Percentiles rank a stretch among this genome's conserved stretches.
These are phyloP conservation scores for Ormyrus rosae DNA, from an alignment of 2,888 invertebrate species.

Conservation along the genomic window DNA sequence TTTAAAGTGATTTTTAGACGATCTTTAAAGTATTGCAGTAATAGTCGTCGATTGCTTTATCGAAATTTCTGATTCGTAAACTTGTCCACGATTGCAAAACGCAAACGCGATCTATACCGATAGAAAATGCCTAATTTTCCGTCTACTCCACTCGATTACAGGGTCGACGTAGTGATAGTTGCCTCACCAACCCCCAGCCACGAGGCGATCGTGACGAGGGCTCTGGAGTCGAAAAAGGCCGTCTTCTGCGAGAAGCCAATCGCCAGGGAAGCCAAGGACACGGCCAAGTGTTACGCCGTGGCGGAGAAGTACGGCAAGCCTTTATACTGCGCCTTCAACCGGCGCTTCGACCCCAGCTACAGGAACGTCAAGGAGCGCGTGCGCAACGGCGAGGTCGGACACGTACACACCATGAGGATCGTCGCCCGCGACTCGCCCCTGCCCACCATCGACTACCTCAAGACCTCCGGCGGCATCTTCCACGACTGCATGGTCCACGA, in stretches of 20 bases:
- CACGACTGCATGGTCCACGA: constrained; percentile 85
- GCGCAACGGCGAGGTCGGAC: constrained; percentile 79
- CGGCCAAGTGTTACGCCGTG: constrained; percentile 79
- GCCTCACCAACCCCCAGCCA: constrained; percentile 81
- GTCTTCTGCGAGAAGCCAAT: constrained; percentile 85
- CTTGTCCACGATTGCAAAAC: too few species aligned
- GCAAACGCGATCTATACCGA: too few species aligned
- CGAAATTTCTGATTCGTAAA: too few species aligned
- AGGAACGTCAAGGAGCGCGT: constrained; percentile 77
- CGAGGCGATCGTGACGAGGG: constrained; percentile 78
- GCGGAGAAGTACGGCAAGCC: constrained; percentile 78
- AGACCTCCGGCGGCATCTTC: constrained; percentile 82
- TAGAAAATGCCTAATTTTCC: too few species aligned
- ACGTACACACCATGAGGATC: constrained; percentile 81
- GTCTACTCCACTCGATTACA: constrained; percentile 58
- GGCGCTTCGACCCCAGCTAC: constrained; percentile 82
- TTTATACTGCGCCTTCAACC: constrained; percentile 82
- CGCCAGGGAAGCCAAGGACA: constrained; percentile 78
- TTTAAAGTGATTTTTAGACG: too few species aligned
- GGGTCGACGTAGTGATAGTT: constrained; percentile 78
- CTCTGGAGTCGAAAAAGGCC: constrained; percentile 79
- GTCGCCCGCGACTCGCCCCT: constrained; percentile 82
- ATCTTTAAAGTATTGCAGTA: too few species aligned
- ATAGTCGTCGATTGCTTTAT: too few species aligned
- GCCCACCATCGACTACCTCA: constrained; percentile 80